Conservation (phyloP, 2,888 invertebrate genomes). For the Lottia gigantea region DNA sequence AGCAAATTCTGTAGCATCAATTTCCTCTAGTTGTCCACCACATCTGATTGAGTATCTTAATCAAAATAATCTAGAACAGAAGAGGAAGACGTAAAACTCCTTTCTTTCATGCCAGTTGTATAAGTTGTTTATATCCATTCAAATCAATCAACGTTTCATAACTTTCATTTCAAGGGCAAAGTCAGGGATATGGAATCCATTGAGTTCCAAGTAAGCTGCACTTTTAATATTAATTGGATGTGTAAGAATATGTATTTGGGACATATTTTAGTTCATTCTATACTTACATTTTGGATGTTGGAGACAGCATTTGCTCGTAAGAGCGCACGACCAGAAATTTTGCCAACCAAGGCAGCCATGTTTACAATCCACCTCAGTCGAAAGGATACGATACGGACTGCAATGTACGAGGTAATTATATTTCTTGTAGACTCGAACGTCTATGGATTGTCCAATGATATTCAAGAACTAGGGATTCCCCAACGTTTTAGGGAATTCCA, state of each 20-base stretch:
- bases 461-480: background rate
- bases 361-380: constrained; percentile 73
- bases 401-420: constrained; percentile 15
- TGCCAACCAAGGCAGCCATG: constrained; percentile 59
- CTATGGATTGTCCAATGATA: constrained; percentile 4
- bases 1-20: too few relatives aligned
- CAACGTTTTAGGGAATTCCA: too few relatives aligned
- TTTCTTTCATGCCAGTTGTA: too few relatives aligned
- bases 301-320: constrained; percentile 42
- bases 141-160: background rate
- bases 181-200: background rate
- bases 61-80: too few relatives aligned
- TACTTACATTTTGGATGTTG: constrained; percentile 35
- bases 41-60: too few relatives aligned
- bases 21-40: too few relatives aligned
- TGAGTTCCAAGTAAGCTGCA: background rate
- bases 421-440: constrained; percentile 11
- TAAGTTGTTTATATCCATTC: background rate
- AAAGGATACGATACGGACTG: constrained; percentile 13
- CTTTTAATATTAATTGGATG: too few relatives aligned
- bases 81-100: too few relatives aligned
- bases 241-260: too few relatives aligned
- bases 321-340: constrained; percentile 52
- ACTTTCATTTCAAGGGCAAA: constrained; percentile 14
- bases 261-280: background rate